Evolutionary conservation across 2,797 vertebrate genomes (phyloP), one percentile per base, ranked within the genome.

Genomic region (Megalops cyprinoides): DNA sequence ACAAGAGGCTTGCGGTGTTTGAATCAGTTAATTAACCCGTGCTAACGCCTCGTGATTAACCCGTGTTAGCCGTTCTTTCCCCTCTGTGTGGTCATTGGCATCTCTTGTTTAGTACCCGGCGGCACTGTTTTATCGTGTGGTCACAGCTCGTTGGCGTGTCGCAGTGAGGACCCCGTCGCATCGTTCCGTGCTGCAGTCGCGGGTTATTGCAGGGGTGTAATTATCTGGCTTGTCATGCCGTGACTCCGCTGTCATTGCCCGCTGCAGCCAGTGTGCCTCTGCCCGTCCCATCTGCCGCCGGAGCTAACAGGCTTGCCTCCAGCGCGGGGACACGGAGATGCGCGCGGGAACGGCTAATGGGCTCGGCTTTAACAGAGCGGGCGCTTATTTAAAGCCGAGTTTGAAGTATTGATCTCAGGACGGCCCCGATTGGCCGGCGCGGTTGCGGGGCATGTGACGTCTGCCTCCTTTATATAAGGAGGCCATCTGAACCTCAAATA

Each of bases 71-170:
- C n/a, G n/a, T n/a, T 3, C 60, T 9, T 20, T 10, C 7, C 9
- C 2, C 10, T 31, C 31, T 9, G 5, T 18, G 1, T 14, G 28
- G 28, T 4, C 31, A 4, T 10, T 31, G 28, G 25, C 25, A 4
- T 62, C 25, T 62, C n/a, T 3, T 15, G 31, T 1, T 4, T 12
- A 4, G 1, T 3, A 14, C 31, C 31, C 8, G 0, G 2, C 18
- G 65, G 15, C 37, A 69, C 18, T 62, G 58, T 62, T n/a, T n/a
- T 10, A 4, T 10, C 46, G 83, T 79, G 86, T 71, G 85, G 86
- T 84, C 84, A 55, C 2, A 82, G 83, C 74, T 89, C 88, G 92
- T 88, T 86, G 85, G 77, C 80, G 84, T 74, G 85, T 86, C 86
- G 90, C 86, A 88, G 88, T 9, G 51, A 8, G 51, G n/a, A n/a